Conservation (phyloP, 2,888 invertebrate genomes). For the Drosophila nigricruria region DNA sequence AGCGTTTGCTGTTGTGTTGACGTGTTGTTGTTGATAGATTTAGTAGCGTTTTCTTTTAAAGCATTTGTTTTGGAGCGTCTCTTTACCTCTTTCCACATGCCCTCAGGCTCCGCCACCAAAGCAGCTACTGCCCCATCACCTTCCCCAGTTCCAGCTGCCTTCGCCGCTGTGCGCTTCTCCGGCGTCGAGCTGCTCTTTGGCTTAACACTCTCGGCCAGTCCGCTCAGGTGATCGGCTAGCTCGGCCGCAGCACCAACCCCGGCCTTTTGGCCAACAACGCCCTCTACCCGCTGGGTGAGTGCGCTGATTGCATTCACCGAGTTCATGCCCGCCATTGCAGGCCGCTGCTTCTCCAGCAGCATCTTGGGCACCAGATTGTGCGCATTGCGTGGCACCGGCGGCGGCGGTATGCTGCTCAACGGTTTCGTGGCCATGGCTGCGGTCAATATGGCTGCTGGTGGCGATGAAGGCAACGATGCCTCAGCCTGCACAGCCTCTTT, state of each 20-base stretch:
- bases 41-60: conserved; percentile 85
- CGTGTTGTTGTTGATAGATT: conserved; percentile 74
- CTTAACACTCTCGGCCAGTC: conserved; percentile 83
- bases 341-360: conserved; percentile 73
- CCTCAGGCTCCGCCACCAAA: conserved; percentile 80
- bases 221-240: conserved; percentile 83
- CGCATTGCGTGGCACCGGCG: conserved; percentile 88
- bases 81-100: conserved; percentile 87
- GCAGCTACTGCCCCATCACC: conserved; percentile 57
- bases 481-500: conserved; percentile 27
- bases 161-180: conserved; percentile 60
- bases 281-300: conserved; percentile 81
- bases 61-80: conserved; percentile 87
- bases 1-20: conserved; percentile 75
- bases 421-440: conserved; percentile 86
- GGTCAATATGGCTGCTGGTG: neutral
- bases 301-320: conserved; percentile 80
- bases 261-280: conserved; percentile 45
- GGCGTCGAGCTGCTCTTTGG: conserved; percentile 72
- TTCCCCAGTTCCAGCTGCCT: conserved; percentile 30
- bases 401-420: conserved; percentile 89
- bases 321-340: conserved; percentile 49
- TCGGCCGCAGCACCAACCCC: conserved; percentile 74
- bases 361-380: conserved; percentile 82
- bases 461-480: conserved; percentile 42